phyloP scores from a whole-genome alignment of 1,140 invertebrate genomes.

The Telenomus remus region DNA sequence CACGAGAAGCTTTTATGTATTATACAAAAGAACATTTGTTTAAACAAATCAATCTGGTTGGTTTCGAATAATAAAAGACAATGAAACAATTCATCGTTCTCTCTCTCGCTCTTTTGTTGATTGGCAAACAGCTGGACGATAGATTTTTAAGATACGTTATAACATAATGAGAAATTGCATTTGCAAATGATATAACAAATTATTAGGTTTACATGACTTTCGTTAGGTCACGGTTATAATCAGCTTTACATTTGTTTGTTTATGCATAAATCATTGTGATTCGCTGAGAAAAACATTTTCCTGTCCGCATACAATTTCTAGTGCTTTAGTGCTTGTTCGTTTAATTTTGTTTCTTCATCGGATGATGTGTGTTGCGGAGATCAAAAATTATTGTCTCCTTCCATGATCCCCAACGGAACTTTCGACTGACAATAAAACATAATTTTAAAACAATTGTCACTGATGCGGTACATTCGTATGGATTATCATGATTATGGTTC shows the following conservation, averaged over 20 bases:
- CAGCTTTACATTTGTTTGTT: no score
- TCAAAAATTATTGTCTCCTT: conserved; percentile 16
- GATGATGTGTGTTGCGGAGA: conserved; percentile 15
- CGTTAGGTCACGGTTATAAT: no score
- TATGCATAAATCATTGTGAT: no score
- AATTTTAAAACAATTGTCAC: conserved; percentile 2
- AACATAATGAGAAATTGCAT: no score
- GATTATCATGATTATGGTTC: background rate
- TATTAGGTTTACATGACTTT: no score
- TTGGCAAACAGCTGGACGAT: no score
- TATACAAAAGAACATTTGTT: conserved; percentile 46
- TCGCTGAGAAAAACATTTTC: background rate
- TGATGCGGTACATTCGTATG: background rate
- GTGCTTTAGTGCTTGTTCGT: background rate
- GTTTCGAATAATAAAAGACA: background rate
- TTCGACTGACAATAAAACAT: conserved; percentile 29
- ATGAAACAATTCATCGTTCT: no score
- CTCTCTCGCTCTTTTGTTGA: no score
- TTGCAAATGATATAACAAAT: no score
- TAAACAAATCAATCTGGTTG: conserved; percentile 29
- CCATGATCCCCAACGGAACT: conserved; percentile 10
- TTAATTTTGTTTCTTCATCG: conserved; percentile 11
- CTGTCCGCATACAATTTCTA: conserved; percentile 1
- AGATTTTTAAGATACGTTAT: no score
- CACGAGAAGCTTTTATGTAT: conserved; percentile 54